Evolutionary conservation across 2,797 vertebrate genomes (phyloP), one percentile per base, ranked within the genome.

Genomic region (Microhierax caerulescens): DNA sequence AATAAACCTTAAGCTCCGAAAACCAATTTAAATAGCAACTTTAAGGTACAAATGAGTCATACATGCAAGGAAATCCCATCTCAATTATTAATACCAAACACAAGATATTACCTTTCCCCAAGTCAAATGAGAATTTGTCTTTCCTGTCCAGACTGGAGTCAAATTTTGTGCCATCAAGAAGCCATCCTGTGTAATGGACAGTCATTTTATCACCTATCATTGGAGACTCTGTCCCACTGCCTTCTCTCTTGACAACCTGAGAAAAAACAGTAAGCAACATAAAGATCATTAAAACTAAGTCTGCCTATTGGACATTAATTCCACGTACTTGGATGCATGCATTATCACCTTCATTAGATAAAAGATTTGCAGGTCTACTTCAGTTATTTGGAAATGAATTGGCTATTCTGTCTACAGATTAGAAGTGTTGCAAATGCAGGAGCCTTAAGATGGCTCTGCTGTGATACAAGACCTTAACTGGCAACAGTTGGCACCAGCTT

Each of bases 181-280:
- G 98, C 78, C 99, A 99, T 34, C 99, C 99, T 10, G 99, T 99
- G 95, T 99, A 99, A 97, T 99, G 99, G 50, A 99, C 99, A 1
- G 97, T 99, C 91, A 99, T 99, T 96, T 99, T 99, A 97, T 99
- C 99, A 10, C 99, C 99, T 2, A 98, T 99, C 99, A 99, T 99
- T 0, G 99, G 99, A 56, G 97, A 97, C 95, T 99, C 99, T 1
- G 98, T 97, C 63, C 99, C 99, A 3, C 97, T 98, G 56, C 99
- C 99, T 97, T 99, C 99, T 87, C 98, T 98, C 98, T 99, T 99
- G 86, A 99, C 98, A 92, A 99, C 95, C 99, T 99, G 97, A 70
- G 34, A 78, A 84, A 76, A 76, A 61, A 28, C 53, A 61, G 54
- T 13, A 84, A 70, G 20, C 30, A 78, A 34, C 32, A 43, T 51